Evolutionary conservation across 35 echinoderm and acorn worm genomes (phyloP), one percentile per base, ranked within the genome.

Genomic region (Apostichopus japonicus): DNA sequence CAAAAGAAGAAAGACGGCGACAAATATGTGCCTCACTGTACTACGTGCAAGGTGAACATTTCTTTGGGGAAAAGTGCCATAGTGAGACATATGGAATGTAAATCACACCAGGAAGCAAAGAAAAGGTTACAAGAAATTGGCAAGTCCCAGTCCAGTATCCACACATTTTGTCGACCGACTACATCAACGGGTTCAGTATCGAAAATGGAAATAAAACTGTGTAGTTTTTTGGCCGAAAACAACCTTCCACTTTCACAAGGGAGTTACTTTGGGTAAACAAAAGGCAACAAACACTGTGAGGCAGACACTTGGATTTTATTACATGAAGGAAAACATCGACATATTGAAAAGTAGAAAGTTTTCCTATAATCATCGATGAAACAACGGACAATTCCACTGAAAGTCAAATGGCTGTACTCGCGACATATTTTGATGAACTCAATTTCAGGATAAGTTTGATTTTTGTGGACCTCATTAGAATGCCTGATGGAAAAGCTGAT

Each of bases 191-290:
- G 4, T 11, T 90, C 87, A 75, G 71, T 77, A 23, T 71, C 87
- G 8, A 90, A 90, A 73, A 90, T 90, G 87, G 87, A 90, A 90
- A 90, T 90, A 65, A 90, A 90, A 52, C 14, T 90, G 16, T 90
- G 87, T 53, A 90, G 87, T 72, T 90, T 90, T 52, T 72, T 90
- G 15, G 87, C 27, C 2, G 87, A 90, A 73, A 70, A 90, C 87
- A 90, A 90, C 24, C 62, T 90, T 73, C 83, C 83, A 6, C 4
- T 86, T 86, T 90, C 87, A 4, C 62, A 90, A 52, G 27, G 22
- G n/a, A 4, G 87, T 90, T 11, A 73, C 87, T 19, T 76, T 90
- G 27, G 87, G 87, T 73, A 90, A 90, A 76, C 87, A 90, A 23
- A 90, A 90, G 25, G 87, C 87, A 73, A 90, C 87, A 6, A 90